Percentiles rank a stretch among this genome's conserved stretches.
Evolutionary conservation across 2,113 vertebrate species (phyloP).

Genomic region (Lagopus muta): DNA sequence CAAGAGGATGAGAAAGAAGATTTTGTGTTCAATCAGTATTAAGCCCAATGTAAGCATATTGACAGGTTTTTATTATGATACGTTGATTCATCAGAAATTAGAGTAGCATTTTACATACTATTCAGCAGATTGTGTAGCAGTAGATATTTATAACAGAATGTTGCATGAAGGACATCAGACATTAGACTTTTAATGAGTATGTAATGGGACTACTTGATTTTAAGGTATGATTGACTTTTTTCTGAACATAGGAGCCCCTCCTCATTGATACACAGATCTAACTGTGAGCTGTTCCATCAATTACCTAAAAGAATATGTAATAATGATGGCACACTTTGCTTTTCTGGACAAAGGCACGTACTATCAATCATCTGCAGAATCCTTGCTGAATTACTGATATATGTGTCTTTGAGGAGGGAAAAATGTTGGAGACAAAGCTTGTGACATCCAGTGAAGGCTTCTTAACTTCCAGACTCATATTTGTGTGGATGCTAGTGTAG

Average conservation of each 20-base stretch:
- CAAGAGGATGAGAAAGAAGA: neutral
- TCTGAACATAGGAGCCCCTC: neutral
- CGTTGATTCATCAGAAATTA: neutral
- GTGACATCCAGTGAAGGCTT: neutral
- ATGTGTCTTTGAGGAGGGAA: neutral
- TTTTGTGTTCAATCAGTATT: neutral
- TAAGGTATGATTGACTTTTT: neutral
- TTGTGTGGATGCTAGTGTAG: neutral
- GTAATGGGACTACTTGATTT: neutral
- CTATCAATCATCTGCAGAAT: neutral
- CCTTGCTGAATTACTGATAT: neutral
- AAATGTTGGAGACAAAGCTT: fast-evolving
- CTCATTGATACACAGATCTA: neutral
- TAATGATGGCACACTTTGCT: neutral
- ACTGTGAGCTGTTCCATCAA: neutral
- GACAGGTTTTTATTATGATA: neutral
- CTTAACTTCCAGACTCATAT: neutral
- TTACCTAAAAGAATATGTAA: neutral
- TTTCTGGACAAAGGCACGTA: neutral
- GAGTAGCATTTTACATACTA: neutral
- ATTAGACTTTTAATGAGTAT: neutral
- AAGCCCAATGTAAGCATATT: neutral
- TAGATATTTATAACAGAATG: neutral
- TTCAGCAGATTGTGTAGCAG: neutral
- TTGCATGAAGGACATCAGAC: neutral